phyloP scores from a whole-genome alignment of 2,797 vertebrate genomes.

The Xenops minutus region DNA sequence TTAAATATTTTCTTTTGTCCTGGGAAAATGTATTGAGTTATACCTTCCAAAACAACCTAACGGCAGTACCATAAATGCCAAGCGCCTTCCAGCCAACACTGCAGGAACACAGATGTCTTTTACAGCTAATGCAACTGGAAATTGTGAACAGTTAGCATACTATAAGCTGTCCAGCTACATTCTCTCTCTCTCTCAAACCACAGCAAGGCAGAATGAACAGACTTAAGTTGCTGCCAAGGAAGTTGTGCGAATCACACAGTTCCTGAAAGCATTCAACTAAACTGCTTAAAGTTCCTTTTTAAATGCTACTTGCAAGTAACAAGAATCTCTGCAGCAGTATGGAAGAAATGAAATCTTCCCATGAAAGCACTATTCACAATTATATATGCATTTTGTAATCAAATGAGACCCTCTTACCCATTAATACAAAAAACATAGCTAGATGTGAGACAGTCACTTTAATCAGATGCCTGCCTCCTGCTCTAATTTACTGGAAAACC shows the following conservation, averaged over 20 bases:
- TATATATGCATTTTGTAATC: background rate
- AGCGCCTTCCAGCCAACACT: background rate
- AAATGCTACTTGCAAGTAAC: background rate
- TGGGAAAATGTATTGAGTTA: background rate
- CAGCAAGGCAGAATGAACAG: conserved; percentile 35
- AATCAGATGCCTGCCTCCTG: conserved; percentile 34
- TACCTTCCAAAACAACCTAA: conserved; percentile 25
- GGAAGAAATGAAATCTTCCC: background rate
- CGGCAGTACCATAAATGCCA: background rate
- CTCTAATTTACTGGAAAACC: conserved; percentile 50
- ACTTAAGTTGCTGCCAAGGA: conserved; percentile 25
- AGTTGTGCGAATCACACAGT: conserved; percentile 17
- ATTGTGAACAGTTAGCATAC: conserved; percentile 14
- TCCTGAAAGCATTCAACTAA: conserved; percentile 40
- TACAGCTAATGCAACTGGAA: conserved; percentile 37
- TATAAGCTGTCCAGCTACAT: conserved; percentile 18
- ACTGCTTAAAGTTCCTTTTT: background rate
- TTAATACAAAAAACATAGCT: background rate
- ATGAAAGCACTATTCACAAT: conserved; percentile 25
- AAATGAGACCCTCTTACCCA: conserved; percentile 11
- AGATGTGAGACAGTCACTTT: conserved; percentile 12
- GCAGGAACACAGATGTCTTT: conserved; percentile 34
- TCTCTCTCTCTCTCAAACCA: background rate
- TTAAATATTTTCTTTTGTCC: conserved; percentile 10
- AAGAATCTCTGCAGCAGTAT: background rate